Evolutionary conservation across 2,797 vertebrate species (phyloP), one percentile per base, ranked within the genome.

Genomic region (Cuniculus paca): DNA sequence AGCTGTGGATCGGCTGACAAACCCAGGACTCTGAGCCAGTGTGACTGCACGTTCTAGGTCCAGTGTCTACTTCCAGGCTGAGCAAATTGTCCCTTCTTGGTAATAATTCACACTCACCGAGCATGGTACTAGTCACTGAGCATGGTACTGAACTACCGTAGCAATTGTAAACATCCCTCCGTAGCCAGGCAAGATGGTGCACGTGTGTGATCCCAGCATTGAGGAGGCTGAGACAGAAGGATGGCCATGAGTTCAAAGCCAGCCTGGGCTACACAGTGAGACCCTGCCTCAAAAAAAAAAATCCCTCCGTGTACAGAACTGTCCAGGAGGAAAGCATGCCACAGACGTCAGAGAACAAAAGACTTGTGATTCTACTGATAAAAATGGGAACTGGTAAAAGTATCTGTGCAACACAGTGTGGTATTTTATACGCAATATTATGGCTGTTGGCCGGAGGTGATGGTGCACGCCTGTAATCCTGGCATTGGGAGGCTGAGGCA

Each of bases 21-120:
- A 96, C 98, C 97, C 96, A 96, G 65, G 9, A 14, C 65, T 22
- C n/a, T 36, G 65, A 70, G n/a, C 16, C 1, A 58, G 56, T 58
- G 56, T 2, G 56, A 58, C 20, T 7, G 9, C 98, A 93, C 97
- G 91, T 98, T 98, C 97, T 97, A 97, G 79, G 97, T 98, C 96
- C 96, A 63, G 87, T 96, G 98, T 96, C 97, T 98, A 97, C 97
- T 96, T 96, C 97, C 96, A 98, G 98, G 98, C 98, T 98, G 97
- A 98, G 98, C 97, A 98, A 95, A 95, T 94, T 94, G 97, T 97
- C 97, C 98, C 93, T 94, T 96, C 97, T 97, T 89, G 96, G 95
- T 96, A 97, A 97, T 96, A 97, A 97, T 97, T 97, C 63, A 19
- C n/a, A 65, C 79, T 78, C 97, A 97, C 98, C 97, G 58, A 45